Percentiles rank a stretch among this genome's conserved stretches.
Evolutionary conservation across 92 coral and sea anemone species (phyloP).

Genomic region (Anthopleura xanthogrammica): DNA sequence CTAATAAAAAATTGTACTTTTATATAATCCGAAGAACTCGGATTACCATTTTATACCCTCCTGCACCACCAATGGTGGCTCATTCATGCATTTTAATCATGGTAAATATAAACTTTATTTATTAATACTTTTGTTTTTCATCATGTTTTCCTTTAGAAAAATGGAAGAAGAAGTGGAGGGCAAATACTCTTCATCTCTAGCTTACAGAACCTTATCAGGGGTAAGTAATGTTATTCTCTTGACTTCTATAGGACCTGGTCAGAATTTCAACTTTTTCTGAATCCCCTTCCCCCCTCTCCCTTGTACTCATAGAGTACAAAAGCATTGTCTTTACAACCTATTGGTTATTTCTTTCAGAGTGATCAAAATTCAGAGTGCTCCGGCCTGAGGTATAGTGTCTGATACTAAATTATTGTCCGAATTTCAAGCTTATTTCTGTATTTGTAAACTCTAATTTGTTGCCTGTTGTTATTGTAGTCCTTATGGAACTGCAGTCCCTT

Average conservation of each 20-base stretch:
- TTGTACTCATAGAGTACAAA: no score
- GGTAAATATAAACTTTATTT: no score
- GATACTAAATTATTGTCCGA: not conserved
- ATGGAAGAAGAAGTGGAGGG: slow-evolving; percentile 33
- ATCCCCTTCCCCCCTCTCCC: no score
- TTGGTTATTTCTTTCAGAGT: slow-evolving; percentile 26
- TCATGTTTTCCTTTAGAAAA: slow-evolving; percentile 17
- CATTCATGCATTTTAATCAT: no score
- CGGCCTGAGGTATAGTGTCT: slow-evolving; percentile 36
- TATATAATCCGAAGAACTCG: no score
- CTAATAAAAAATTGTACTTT: not conserved
- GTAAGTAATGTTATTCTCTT: not conserved
- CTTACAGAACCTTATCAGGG: slow-evolving; percentile 22
- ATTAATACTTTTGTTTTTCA: not conserved
- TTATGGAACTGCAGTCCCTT: slow-evolving; percentile 32
- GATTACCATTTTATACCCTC: not conserved
- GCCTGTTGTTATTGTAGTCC: slow-evolving; percentile 29
- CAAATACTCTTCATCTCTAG: slow-evolving; percentile 30
- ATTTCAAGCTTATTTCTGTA: not conserved
- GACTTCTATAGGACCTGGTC: not conserved
- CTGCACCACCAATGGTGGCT: not conserved
- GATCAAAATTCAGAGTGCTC: slow-evolving; percentile 53
- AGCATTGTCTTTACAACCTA: not conserved
- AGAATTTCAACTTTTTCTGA: no score
- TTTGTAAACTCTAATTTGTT: not conserved